Evolutionary conservation across 1,140 invertebrate genomes (phyloP).

Genomic region (Vollenhovia emeryi): DNA sequence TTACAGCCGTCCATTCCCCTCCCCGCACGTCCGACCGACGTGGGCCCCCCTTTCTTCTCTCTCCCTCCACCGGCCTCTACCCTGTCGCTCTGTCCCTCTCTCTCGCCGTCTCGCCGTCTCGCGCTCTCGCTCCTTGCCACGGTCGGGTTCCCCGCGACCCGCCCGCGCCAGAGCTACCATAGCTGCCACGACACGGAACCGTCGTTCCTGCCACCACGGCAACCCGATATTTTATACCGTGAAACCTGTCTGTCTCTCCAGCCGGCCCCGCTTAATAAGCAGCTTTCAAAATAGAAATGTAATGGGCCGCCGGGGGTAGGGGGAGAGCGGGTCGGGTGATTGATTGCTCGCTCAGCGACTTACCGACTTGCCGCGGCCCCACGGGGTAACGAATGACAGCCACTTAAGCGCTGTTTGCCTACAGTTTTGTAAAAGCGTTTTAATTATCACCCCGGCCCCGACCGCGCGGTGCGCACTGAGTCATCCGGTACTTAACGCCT

Average conservation of each 20-base stretch:
- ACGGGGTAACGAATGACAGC: constrained; percentile 85
- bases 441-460: constrained; percentile 81
- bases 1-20: constrained; percentile 81
- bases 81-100: constrained; percentile 29
- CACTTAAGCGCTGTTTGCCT: constrained; percentile 86
- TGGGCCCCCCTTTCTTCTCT: constrained; percentile 11
- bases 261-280: constrained; percentile 85
- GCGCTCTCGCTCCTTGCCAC: constrained; percentile 2
- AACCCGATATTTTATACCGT: constrained; percentile 86
- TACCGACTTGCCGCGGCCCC: constrained; percentile 82
- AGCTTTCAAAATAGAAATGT: constrained; percentile 86
- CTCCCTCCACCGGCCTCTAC: constrained; percentile 35
- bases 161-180: constrained; percentile 46
- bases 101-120: constrained; percentile 46
- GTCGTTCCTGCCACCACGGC: constrained; percentile 76
- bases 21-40: constrained; percentile 74
- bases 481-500: constrained; percentile 69
- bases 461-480: constrained; percentile 59
- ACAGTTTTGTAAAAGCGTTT: constrained; percentile 86
- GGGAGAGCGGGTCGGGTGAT: constrained; percentile 81
- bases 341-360: constrained; percentile 85
- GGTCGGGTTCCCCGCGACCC: constrained; percentile 1
- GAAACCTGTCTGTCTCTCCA: constrained; percentile 85
- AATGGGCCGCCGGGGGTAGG: constrained; percentile 81
- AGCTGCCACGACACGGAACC: constrained; percentile 72